A percentile compares a stretch with the other conserved stretches of the same genome.
Evolutionary conservation across 2,888 invertebrate genomes (phyloP).

Genomic region (Lithosia quadra): DNA sequence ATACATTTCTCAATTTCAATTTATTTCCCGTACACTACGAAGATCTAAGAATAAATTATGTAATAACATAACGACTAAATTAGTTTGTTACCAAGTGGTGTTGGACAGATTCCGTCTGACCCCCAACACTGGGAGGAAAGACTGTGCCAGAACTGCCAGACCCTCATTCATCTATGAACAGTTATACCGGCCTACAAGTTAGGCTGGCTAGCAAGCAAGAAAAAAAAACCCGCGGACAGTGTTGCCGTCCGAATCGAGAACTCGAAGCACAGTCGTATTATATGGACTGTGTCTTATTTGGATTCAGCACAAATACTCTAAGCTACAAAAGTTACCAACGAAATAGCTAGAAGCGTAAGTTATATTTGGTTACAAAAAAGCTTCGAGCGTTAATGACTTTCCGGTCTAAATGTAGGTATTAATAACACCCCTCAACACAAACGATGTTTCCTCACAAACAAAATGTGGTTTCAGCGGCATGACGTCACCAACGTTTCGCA

Average conservation of each 20-base stretch:
- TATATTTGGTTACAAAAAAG: constrained; percentile 21
- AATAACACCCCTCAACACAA: constrained; percentile 20
- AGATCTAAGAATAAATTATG: neutral
- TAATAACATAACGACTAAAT: neutral
- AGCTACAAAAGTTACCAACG: neutral
- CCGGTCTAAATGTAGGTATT: constrained; percentile 24
- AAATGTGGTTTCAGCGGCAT: neutral
- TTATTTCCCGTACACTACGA: neutral
- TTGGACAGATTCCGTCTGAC: no score
- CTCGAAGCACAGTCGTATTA: no score
- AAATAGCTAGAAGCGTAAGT: constrained; percentile 7
- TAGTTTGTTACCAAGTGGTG: no score
- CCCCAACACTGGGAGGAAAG: no score
- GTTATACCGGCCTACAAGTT: no score
- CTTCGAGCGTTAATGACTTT: constrained; percentile 23
- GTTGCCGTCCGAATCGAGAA: no score
- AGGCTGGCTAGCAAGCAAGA: no score
- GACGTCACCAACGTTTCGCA: constrained; percentile 6
- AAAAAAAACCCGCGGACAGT: no score
- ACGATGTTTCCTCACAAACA: constrained; percentile 8
- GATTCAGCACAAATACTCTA: neutral
- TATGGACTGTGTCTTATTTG: neutral
- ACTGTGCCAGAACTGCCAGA: no score
- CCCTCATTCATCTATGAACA: no score
- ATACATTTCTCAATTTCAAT: neutral